Evolutionary conservation across 2,888 invertebrate species (phyloP), one percentile per base, ranked within the genome.

Genomic region (Patella depressa): DNA sequence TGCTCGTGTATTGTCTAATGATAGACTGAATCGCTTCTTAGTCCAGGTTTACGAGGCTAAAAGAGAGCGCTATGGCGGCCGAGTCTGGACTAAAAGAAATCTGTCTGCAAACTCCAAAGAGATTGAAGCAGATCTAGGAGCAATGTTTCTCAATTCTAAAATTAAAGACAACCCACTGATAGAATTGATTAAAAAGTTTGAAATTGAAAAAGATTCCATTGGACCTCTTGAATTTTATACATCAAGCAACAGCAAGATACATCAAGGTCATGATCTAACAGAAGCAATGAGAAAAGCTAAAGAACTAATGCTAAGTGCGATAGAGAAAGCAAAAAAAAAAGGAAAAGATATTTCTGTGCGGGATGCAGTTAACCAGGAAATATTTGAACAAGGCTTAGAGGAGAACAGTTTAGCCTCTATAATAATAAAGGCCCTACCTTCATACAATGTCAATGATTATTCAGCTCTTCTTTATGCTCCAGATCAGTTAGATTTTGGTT

Each of bases 41-140:
- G 88, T 89, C 3, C 83, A 79, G 45, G 84, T 89, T 2, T 84
- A 84, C 34, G 89, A 89, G 78, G 89, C 86, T 0, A 77, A 85
- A 17, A 76, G 78, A 73, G 84, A 87, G 17, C 79, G 88, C 34
- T 89, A 87, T 81, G 89, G 89, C 9, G 89, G 89, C 3, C 80
- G 88, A 59, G 83, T 88, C 0, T 88, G 86, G 86, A 88, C 88
- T 15, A 81, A 86, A 75, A 79, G 83, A 59, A 76, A 77, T 54
- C 75, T 74, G 12, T 71, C 69, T 11, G 45, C 53, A 72, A 19
- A 72, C 34, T 45, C 72, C 9, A n/a, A 24, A 82, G 80, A 79
- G 17, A 78, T 83, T n/a, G 85, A 85, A 74, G 83, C 80, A 4
- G 85, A 85, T 74, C 53, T 85, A 24, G 86, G 86, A 11, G 76